Evolutionary conservation across 2,113 vertebrate species (phyloP).

Genomic region (Cepphus grylle): DNA sequence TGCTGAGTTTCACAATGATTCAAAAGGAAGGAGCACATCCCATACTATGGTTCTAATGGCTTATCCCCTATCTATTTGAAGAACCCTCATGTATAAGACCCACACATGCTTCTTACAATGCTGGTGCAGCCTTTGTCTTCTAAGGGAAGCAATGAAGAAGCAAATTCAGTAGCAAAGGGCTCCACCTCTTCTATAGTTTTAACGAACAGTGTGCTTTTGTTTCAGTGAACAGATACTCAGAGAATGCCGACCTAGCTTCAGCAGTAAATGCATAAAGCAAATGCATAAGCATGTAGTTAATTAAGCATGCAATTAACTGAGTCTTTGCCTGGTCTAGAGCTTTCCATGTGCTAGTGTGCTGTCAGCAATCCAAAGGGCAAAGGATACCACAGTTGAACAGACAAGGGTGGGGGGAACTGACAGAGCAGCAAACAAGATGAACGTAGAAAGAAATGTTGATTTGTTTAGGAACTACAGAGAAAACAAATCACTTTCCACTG

Average conservation of each 20-base stretch:
- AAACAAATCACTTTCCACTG: not conserved
- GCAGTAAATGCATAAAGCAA: not conserved
- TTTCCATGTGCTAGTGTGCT: not conserved
- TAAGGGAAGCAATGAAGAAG: not conserved
- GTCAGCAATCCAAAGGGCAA: not conserved
- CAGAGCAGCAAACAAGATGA: not conserved
- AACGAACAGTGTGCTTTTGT: not conserved
- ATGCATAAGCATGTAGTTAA: not conserved
- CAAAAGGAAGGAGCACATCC: not conserved
- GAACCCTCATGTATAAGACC: not conserved
- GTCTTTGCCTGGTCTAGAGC: not conserved
- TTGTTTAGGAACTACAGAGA: not conserved
- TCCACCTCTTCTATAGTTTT: not conserved
- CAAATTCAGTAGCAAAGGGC: not conserved
- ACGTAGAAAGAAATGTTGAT: not conserved
- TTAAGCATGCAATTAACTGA: not conserved
- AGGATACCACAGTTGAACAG: not conserved
- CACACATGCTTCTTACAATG: not conserved
- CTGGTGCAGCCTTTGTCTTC: not conserved
- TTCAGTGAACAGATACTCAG: not conserved
- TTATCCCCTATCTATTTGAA: not conserved
- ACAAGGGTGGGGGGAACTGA: not conserved
- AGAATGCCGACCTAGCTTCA: not conserved
- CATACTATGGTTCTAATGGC: not conserved
- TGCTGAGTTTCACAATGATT: not conserved